Evolutionary conservation across 2,888 invertebrate species (phyloP).

Genomic region (Rotaria sp.): DNA sequence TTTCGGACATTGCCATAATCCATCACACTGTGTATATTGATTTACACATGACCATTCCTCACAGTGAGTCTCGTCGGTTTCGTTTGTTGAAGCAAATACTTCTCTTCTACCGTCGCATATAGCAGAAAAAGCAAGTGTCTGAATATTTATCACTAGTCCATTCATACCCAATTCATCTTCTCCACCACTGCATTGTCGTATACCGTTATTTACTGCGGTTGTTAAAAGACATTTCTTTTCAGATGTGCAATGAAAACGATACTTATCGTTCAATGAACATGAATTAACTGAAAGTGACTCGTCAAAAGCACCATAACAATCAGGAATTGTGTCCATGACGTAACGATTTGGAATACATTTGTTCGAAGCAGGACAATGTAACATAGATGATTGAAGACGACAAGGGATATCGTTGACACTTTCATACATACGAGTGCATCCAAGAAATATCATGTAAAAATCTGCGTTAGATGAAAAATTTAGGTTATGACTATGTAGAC

Average conservation of each 20-base stretch:
- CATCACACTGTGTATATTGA: neutral
- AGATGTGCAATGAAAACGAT: neutral
- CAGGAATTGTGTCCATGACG: neutral
- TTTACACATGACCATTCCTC: neutral
- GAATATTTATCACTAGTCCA: neutral
- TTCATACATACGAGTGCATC: neutral
- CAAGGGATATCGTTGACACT: neutral
- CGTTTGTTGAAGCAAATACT: neutral
- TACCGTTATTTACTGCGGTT: rapidly evolving
- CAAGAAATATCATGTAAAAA: neutral
- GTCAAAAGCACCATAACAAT: neutral
- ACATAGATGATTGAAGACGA: neutral
- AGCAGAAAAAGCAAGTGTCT: neutral
- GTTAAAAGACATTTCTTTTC: neutral
- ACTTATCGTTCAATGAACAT: neutral
- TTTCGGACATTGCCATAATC: neutral
- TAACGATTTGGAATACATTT: neutral
- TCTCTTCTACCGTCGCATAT: neutral
- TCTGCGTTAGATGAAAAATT: rapidly evolving
- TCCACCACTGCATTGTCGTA: neutral
- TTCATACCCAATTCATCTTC: neutral
- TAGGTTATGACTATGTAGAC: neutral
- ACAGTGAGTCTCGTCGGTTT: neutral
- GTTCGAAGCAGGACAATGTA: neutral
- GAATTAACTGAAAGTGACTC: neutral